Conservation (phyloP, 2,888 invertebrate species). For the Papilio elwesi region DNA sequence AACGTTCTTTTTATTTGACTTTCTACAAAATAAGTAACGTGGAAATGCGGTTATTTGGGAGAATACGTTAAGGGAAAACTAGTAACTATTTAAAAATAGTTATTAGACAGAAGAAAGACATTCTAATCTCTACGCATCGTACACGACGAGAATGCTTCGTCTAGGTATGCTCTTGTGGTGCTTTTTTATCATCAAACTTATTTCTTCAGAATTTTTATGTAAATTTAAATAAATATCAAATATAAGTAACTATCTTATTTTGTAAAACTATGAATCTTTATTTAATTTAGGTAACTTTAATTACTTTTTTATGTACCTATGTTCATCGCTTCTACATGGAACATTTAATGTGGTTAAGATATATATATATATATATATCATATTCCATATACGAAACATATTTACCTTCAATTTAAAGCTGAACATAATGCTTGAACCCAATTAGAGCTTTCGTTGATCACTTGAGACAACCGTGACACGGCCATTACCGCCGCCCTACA, state of each 20-base stretch:
- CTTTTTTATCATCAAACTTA: too few species aligned
- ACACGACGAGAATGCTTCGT: too few species aligned
- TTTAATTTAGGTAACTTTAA: not conserved
- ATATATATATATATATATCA: not conserved
- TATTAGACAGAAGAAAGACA: too few species aligned
- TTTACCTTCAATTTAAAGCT: slow-evolving; percentile 38
- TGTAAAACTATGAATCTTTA: too few species aligned
- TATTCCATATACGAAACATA: not conserved
- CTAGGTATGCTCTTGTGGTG: too few species aligned
- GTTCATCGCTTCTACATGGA: not conserved
- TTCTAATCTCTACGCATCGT: too few species aligned
- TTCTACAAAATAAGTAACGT: not conserved
- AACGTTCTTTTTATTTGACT: not conserved
- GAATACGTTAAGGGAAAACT: not conserved
- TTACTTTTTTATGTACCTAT: too few species aligned
- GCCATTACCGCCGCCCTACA: slow-evolving; percentile 65
- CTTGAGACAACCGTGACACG: slow-evolving; percentile 55
- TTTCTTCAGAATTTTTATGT: too few species aligned
- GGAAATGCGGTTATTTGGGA: not conserved
- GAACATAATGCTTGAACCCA: slow-evolving; percentile 14
- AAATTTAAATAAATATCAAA: too few species aligned
- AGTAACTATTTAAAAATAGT: not conserved
- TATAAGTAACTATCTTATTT: too few species aligned
- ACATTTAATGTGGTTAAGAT: not conserved
- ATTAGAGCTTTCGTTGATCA: slow-evolving; percentile 42